phyloP scores from a whole-genome alignment of 2,888 invertebrate genomes.

The Nebria brevicollis region DNA sequence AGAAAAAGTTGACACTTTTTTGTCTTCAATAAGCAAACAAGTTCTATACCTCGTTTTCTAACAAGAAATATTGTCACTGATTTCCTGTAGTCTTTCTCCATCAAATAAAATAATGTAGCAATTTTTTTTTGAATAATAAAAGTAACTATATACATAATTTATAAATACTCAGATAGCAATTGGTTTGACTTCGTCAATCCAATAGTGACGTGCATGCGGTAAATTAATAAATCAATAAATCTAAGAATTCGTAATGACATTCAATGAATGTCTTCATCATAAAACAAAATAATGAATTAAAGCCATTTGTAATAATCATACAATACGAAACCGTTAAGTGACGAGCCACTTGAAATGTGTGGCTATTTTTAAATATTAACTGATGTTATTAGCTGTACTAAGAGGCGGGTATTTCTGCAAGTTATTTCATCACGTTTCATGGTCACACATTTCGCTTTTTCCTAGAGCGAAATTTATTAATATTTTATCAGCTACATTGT shows the following conservation, averaged over 20 bases:
- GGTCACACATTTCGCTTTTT: constrained; percentile 38
- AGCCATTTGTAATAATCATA: not conserved
- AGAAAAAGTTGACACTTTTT: too few species aligned
- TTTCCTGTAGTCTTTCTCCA: too few species aligned
- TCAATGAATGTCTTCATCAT: not conserved
- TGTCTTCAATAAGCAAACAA: too few species aligned
- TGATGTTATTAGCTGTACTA: constrained; percentile 19
- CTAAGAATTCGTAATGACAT: not conserved
- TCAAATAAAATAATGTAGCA: too few species aligned
- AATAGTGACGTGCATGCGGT: not conserved
- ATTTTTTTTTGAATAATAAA: too few species aligned
- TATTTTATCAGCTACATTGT: constrained; percentile 29
- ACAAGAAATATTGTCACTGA: too few species aligned
- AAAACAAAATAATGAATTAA: not conserved
- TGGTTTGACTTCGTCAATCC: not conserved
- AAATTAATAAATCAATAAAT: not conserved
- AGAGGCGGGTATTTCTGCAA: constrained; percentile 21
- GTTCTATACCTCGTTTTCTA: too few species aligned
- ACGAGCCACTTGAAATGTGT: not conserved
- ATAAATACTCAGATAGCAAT: not conserved
- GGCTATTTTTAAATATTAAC: constrained; percentile 24
- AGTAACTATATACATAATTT: too few species aligned
- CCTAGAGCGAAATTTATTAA: constrained; percentile 32
- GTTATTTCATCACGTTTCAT: constrained; percentile 39
- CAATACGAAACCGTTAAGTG: not conserved